These are phyloP conservation scores for Mycetomoellerius zeteki DNA, from an alignment of 1,140 invertebrate genomes.

Conservation along the genomic window DNA sequence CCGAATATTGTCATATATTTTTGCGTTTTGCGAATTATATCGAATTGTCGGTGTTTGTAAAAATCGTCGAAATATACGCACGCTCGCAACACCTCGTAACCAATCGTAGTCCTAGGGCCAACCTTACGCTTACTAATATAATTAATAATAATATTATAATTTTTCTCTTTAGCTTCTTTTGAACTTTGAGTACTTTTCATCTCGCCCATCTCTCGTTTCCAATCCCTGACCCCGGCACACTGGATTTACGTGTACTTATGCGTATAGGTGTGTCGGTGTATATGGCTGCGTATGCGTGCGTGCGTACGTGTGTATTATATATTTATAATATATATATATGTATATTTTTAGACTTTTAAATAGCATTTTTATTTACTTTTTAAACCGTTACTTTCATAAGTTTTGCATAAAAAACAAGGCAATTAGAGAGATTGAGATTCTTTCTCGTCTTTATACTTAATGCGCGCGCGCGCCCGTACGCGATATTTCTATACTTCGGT, in stretches of 20 bases:
- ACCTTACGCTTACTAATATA: constrained; percentile 18
- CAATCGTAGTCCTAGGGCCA: constrained; percentile 4
- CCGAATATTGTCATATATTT: constrained; percentile 2
- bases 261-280: constrained; percentile 71
- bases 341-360: constrained; percentile 76
- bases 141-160: constrained; percentile 73
- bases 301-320: constrained; percentile 70
- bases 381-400: constrained; percentile 83
- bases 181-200: constrained; percentile 79
- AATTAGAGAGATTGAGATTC: constrained; percentile 84
- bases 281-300: constrained; percentile 47
- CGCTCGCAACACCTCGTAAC: constrained; percentile 24
- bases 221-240: constrained; percentile 56
- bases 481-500: constrained; percentile 69
- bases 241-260: constrained; percentile 70
- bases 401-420: constrained; percentile 87
- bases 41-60: constrained; percentile 30
- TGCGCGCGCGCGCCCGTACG: constrained; percentile 73
- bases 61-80: constrained; percentile 69
- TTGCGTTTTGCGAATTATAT: constrained; percentile 16
- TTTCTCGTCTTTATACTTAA: constrained; percentile 84
- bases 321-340: constrained; percentile 28
- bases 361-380: constrained; percentile 77
- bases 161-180: constrained; percentile 75
- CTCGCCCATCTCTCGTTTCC: constrained; percentile 50